Evolutionary conservation across 2,888 invertebrate species (phyloP).

Genomic region (Hypomecis punctinalis): DNA sequence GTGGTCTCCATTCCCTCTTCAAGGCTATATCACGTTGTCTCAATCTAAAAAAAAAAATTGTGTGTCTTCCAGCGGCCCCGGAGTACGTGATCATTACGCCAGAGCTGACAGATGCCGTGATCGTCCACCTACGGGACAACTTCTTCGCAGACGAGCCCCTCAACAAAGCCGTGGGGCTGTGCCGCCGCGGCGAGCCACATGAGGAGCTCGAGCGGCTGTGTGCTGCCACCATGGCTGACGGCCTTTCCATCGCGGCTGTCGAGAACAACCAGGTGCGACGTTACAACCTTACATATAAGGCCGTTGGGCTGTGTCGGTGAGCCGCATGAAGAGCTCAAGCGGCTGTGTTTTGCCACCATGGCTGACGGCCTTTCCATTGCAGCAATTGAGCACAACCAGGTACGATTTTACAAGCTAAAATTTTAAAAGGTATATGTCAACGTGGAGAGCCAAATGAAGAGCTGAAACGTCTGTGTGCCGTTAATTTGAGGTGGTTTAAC

Average conservation of each 20-base stretch:
- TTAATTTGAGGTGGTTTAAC: no score
- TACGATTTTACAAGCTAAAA: no score
- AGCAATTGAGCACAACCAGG: no score
- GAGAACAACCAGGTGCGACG: conserved; percentile 36
- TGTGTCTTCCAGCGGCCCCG: conserved; percentile 55
- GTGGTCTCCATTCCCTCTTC: no score
- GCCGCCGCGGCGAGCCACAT: conserved; percentile 89
- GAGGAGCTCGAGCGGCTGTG: conserved; percentile 90
- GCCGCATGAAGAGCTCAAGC: no score
- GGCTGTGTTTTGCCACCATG: neutral
- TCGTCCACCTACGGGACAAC: conserved; percentile 89
- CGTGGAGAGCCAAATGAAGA: no score
- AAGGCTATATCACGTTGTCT: no score
- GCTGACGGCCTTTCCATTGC: no score
- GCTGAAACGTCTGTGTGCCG: no score
- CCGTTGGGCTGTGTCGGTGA: neutral
- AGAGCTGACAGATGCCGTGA: conserved; percentile 84
- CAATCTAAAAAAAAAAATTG: no score
- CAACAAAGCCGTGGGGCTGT: conserved; percentile 91
- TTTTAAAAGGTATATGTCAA: no score
- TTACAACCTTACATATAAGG: neutral
- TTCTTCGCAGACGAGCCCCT: conserved; percentile 94
- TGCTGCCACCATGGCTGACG: conserved; percentile 89
- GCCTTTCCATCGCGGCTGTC: conserved; percentile 83
- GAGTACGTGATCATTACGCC: conserved; percentile 68